Base-by-base conservation (phyloP, 1,140 invertebrate species). In the Galendromus occidentalis region DNA sequence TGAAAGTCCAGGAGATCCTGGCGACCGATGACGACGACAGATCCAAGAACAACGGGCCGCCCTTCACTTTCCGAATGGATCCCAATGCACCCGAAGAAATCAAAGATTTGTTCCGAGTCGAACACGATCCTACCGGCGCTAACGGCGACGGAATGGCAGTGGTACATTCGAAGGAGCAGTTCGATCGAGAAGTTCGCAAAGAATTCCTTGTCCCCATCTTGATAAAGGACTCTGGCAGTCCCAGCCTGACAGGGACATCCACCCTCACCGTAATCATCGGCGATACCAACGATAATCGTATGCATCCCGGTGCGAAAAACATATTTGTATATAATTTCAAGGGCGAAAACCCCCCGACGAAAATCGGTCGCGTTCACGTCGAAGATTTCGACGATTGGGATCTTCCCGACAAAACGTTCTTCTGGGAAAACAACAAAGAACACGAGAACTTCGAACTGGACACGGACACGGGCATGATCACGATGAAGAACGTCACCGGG, bases 311-410 rank as follows among this genome's bases (percentile, higher is more conserved):
- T 0, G 86, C 86, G 1, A 97, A 97, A 77, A 88, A 94, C 67
- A 95, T 97, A 69, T 87, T 93, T 74, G 89, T 95, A 0, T 97
- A 97, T 75, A 96, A 94, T 76, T 96, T 94, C 68, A 73, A 83
- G 81, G 78, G 89, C 55, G 85, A 89, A 76, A 85, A 88, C 68
- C 88, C 87, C 1, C 86, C 92, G 69, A 91, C 89, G 0, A 87
- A 88, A 75, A 91, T 98, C 68, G 93, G 94, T 28, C 80, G 89
- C 67, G 92, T 96, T 1, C 94, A 96, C 74, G 91, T 95, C 0
- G 89, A 91, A 74, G 93, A 98, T 78, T 77, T 91, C 45, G 93
- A 98, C 75, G 93, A 97, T 74, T 97, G 91, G 92, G 93, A 98
- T 79, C 75, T 94, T 67, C 87, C 88, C 0, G 92, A 97, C 74